Base-by-base conservation (phyloP, 1,140 invertebrate species). In the Amyelois transitella region DNA sequence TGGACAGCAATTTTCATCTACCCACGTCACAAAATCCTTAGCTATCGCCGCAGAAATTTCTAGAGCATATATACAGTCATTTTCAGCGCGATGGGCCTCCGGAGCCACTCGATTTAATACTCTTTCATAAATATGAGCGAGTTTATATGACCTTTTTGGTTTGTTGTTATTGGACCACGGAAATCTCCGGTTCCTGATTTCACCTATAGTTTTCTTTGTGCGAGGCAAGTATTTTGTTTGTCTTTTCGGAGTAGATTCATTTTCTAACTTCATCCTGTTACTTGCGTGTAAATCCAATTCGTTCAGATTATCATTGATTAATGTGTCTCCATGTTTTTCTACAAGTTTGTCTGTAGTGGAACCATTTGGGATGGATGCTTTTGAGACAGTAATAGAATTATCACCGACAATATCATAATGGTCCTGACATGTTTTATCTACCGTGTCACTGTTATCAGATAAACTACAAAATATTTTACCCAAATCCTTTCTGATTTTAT, bases 81-180 rank as follows among this genome's bases (percentile, higher is more conserved):
- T 83, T 70, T 93, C 92, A 18, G 93, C 92, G 24, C 75, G 75
- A 74, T 94, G 92, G 3, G 84, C 71, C 52, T 86, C 72, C 1
- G 57, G 19, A 0, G 88, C 67, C 17, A 64, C 53, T 1, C 62
- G 60, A 0, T 77, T 69, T 8, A 90, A 81, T 1, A 90, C 60
- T 24, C 89, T 76, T 25, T 86, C 64, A 65, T 86, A 91, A 8
- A 92, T 60, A 65, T 88, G 77, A 4, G 47, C 59, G n/a, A 94
- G 75, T 69, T 88, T 91, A 69, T 90, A 92, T 21, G 66, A 72
- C 6, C 68, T 28, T 18, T 49, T 58, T 22, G 80, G 78, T 51
- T 65, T 78, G 0, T 57, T 21, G 1, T 61, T 55, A 10, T 65
- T 45, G 18, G 58, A 55, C 63, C 64, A 84, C 2, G 64, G 69